Evolutionary conservation across 37 sponge, comb jelly and placozoan species (phyloP).

Genomic region (Axinella damicornis): DNA sequence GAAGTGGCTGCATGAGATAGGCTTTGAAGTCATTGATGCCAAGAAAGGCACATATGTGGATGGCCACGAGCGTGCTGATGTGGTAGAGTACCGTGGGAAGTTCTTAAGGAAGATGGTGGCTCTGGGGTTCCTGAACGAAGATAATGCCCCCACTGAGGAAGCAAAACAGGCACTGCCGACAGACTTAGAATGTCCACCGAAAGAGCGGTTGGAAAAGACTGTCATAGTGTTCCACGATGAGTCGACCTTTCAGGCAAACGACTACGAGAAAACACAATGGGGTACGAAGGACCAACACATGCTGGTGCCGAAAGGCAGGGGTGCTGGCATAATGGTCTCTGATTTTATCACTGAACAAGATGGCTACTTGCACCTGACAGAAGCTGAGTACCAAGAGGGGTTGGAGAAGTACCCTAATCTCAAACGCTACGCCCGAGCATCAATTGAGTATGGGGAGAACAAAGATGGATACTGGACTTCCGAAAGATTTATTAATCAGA

Average conservation of each 20-base stretch:
- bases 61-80: no score
- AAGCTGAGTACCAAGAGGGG: background rate
- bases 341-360: background rate
- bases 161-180: no score
- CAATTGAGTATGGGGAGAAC: conserved; percentile 44
- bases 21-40: no score
- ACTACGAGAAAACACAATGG: background rate
- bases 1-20: no score
- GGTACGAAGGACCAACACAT: no score
- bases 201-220: background rate
- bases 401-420: background rate
- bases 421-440: background rate
- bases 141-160: conserved; percentile 48
- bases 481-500: conserved; percentile 27
- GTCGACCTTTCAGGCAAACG: background rate
- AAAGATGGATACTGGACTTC: no score
- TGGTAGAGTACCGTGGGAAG: no score
- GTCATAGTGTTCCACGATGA: conserved; percentile 3
- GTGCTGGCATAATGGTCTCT: no score
- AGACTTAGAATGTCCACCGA: background rate
- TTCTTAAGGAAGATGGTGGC: conserved; percentile 14
- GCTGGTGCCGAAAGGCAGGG: no score
- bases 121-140: conserved; percentile 11
- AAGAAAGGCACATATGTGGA: no score
- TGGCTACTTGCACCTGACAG: conserved; percentile 17